phyloP scores from a whole-genome alignment of 92 coral and sea anemone species.

The Porites rus region DNA sequence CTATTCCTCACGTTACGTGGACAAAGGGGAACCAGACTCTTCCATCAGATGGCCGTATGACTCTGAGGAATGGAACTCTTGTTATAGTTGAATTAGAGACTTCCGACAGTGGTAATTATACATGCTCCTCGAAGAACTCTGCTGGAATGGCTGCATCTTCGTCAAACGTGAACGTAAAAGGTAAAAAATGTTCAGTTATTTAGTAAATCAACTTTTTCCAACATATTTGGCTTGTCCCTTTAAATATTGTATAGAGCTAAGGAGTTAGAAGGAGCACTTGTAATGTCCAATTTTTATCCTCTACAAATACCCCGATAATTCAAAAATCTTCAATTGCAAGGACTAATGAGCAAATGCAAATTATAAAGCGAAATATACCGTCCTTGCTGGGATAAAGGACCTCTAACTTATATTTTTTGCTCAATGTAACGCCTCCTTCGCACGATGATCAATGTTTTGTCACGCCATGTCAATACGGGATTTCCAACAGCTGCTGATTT shows the following conservation, averaged over 20 bases:
- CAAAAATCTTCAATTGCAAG: too few relatives aligned
- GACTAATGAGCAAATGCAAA: too few relatives aligned
- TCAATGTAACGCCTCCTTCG: too few relatives aligned
- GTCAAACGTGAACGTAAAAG: conserved; percentile 77
- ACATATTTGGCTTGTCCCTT: background rate
- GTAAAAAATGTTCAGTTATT: conserved; percentile 35
- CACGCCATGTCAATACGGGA: background rate
- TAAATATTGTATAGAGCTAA: background rate
- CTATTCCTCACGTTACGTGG: conserved; percentile 85
- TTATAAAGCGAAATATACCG: too few relatives aligned
- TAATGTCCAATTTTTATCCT: too few relatives aligned
- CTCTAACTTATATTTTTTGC: too few relatives aligned
- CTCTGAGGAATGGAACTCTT: conserved; percentile 59
- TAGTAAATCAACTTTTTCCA: background rate
- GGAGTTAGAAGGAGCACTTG: background rate
- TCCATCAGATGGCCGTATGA: conserved; percentile 64
- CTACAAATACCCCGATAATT: too few relatives aligned
- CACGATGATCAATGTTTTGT: too few relatives aligned
- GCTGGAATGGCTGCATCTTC: conserved; percentile 76
- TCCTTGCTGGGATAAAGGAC: too few relatives aligned
- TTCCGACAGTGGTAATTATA: conserved; percentile 79
- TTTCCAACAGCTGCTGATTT: background rate
- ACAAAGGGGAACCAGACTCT: conserved; percentile 63
- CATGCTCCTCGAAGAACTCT: conserved; percentile 77
- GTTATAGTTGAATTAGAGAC: conserved; percentile 63